A percentile compares a stretch with the other conserved stretches of the same genome.
These are phyloP conservation scores for Mohoua ochrocephala DNA, from an alignment of 2,113 vertebrate species.

Conservation along the genomic window DNA sequence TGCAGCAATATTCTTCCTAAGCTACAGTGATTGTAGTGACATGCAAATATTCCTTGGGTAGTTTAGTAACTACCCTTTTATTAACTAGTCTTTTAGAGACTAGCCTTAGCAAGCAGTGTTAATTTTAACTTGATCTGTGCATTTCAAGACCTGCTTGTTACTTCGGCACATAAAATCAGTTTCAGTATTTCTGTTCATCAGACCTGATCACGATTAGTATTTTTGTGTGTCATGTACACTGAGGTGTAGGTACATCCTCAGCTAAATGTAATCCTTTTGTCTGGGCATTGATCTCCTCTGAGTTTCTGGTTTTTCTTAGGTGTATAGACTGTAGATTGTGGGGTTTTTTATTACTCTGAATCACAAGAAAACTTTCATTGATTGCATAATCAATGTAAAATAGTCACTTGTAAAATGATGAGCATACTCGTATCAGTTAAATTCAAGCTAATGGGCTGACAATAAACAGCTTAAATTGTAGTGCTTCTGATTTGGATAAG, in stretches of 20 bases:
- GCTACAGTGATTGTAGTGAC: not conserved
- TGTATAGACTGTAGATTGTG: not conserved
- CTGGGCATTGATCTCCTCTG: not conserved
- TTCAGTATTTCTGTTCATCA: not conserved
- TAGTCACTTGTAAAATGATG: not conserved
- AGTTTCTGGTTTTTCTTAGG: not conserved
- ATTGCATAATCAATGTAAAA: not conserved
- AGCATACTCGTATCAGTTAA: not conserved
- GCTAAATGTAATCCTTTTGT: not conserved
- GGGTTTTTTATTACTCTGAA: not conserved
- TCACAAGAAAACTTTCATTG: not conserved
- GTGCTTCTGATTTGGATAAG: not conserved
- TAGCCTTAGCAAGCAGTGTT: not conserved
- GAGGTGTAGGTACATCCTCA: not conserved
- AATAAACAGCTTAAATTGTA: not conserved
- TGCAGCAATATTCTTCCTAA: not conserved
- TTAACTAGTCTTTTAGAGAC: not conserved
- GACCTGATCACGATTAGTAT: not conserved
- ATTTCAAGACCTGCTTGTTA: not conserved
- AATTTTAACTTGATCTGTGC: not conserved
- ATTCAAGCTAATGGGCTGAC: not conserved
- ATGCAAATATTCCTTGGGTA: not conserved
- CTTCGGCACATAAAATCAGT: not conserved
- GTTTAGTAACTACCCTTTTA: not conserved
- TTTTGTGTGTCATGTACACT: not conserved